Evolutionary conservation across 1,140 invertebrate species (phyloP), one percentile per base, ranked within the genome.

Genomic region (Zophobas atratus): DNA sequence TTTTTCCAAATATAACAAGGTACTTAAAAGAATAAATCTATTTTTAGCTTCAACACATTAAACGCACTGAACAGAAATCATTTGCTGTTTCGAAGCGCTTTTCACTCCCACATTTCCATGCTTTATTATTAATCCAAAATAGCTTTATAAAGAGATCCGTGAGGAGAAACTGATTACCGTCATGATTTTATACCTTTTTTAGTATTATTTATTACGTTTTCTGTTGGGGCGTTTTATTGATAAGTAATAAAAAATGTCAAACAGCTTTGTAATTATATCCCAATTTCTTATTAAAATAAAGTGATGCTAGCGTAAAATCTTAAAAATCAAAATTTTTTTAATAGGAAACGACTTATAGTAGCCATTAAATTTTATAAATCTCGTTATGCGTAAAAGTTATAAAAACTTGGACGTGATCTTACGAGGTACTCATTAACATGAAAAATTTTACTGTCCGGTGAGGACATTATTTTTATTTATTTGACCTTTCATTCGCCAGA

Each of bases 11-110:
- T 20, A 20, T 20, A 20, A 20, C 20, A 20, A 20, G 20, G 20
- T 20, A 20, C 20, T 20, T 20, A 20, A 20, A 20, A 20, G 20
- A 67, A 36, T 36, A 46, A 43, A 67, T 6, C 32, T 67, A 67
- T 67, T 67, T 67, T 67, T 43, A 41, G 60, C 43, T 43, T 43
- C 41, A 67, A 67, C 41, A 67, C 56, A 38, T 57, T 57, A 60
- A 67, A 67, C 20, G 35, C 38, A 5, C n/a, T 67, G 2, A 1
- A 41, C 20, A 43, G 56, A 4, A 67, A 67, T 39, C 3, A 63
- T 63, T 63, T 41, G 36, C 57, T 63, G 39, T 63, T 39, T 5
- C 39, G 8, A 36, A 41, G 6, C 20, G 60, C 41, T 43, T 43
- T 63, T 67, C 5, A 41, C 3, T 46, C 5, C 39, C 38, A 67